phyloP scores from a whole-genome alignment of 64 coral and sea anemone species.

The Dendronephthya gigantea region DNA sequence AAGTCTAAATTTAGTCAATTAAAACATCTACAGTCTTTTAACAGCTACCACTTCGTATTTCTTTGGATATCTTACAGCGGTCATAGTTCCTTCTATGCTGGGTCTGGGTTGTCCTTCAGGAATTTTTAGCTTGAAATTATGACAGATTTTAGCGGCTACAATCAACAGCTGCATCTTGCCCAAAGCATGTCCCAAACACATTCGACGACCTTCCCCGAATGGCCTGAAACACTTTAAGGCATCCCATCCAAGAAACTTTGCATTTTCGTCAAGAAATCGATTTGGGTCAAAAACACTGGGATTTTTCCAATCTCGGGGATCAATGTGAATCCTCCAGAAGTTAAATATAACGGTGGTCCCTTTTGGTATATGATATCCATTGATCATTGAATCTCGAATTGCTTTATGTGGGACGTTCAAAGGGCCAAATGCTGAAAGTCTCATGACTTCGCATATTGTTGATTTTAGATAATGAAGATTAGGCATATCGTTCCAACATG shows the following conservation, averaged over 20 bases:
- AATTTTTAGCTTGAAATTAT: conserved; percentile 23
- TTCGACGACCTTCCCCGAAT: conserved; percentile 43
- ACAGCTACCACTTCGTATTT: too few species aligned
- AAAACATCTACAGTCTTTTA: too few species aligned
- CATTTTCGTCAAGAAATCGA: conserved; percentile 35
- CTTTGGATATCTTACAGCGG: too few species aligned
- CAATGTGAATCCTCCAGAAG: conserved; percentile 30
- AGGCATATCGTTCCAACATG: not conserved
- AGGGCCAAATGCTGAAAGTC: not conserved
- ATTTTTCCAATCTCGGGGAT: not conserved
- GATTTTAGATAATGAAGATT: not conserved
- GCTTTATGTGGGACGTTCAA: not conserved
- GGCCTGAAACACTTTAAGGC: conserved; percentile 16
- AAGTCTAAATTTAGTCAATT: too few species aligned
- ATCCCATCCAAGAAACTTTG: conserved; percentile 5
- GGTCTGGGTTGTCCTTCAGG: not conserved
- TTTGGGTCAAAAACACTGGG: conserved; percentile 37
- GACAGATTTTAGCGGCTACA: not conserved
- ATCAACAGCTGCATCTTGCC: conserved; percentile 42
- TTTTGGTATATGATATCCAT: conserved; percentile 36
- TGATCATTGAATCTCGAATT: not conserved
- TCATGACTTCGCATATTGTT: not conserved
- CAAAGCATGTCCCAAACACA: conserved; percentile 36
- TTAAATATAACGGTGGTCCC: conserved; percentile 14
- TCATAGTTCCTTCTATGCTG: not conserved